Evolutionary conservation across 2,888 invertebrate genomes (phyloP), one percentile per base, ranked within the genome.

Genomic region (Athripsodes cinereus): DNA sequence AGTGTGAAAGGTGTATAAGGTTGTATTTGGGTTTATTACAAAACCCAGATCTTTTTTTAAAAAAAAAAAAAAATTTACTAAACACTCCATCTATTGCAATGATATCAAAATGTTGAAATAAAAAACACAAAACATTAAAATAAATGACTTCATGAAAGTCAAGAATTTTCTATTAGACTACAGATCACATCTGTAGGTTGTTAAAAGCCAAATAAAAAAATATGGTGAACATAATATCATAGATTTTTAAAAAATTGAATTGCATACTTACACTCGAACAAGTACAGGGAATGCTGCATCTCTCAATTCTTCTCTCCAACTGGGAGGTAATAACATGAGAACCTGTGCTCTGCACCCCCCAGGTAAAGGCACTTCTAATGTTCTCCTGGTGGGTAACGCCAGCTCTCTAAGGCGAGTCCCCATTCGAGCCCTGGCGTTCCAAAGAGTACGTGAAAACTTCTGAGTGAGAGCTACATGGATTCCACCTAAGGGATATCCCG

Each of bases 271-370:
- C 85, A 92, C 92, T 78, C 92, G 90, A 60, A 92, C 92, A 62
- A 92, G 83, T 54, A 92, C 91, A 19, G 92, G 92, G 74, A 91
- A 92, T 57, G 91, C 91, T 47, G 92, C 91, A 71, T 92, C 91
- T 35, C 91, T 78, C 46, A 92, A 79, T 71, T 92, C 91, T 69
- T 89, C 90, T 44, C 91, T 82, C 87, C 94, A 90, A 58, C 89
- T 88, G 0, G 95, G 94, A 22, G 96, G 96, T 67, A 95, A 76
- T 54, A 92, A 76, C 63, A 96, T 76, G 73, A 92, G 91, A 50
- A 92, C 94, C 70, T 92, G 87, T n/a, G 93, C 92, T 68, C 84
- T 81, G 70, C 87, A 88, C 57, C 93, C 94, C 72, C 91, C 90
- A 57, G 90, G 85, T 67, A 94, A 78, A 67, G 89, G 85, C 68